Percentiles rank a stretch among this genome's conserved stretches.
These are phyloP conservation scores for Leptogaster cylindrica DNA, from an alignment of 2,888 invertebrate genomes.

Conservation along the genomic window DNA sequence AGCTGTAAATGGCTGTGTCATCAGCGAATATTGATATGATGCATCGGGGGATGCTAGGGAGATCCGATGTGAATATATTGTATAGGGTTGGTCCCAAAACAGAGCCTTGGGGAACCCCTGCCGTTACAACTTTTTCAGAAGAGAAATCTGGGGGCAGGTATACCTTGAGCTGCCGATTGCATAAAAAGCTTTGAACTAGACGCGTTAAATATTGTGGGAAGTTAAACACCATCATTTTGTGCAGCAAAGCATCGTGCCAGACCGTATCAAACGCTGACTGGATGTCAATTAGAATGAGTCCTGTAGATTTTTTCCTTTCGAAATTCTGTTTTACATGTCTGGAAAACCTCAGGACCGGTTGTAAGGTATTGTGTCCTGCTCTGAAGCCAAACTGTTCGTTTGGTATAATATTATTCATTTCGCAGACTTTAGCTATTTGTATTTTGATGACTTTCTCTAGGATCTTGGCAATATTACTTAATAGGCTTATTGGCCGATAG, in stretches of 20 bases:
- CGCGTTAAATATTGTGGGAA: no score
- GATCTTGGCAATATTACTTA: not conserved
- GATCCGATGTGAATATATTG: no score
- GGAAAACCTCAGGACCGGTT: not conserved
- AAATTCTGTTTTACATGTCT: not conserved
- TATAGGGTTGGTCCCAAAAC: no score
- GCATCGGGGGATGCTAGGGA: no score
- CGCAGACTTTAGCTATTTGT: not conserved
- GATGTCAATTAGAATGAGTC: not conserved
- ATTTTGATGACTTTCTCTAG: not conserved
- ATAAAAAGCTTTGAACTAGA: no score
- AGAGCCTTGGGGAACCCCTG: no score
- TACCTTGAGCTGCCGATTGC: no score
- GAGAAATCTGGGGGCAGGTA: no score
- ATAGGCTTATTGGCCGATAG: not conserved
- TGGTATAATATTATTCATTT: not conserved
- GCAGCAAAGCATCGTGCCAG: not conserved
- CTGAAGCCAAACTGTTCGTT: constrained; percentile 3
- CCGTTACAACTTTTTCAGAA: no score
- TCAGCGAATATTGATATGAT: no score
- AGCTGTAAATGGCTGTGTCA: no score
- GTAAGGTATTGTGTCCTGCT: not conserved
- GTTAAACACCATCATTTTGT: not conserved
- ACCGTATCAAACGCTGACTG: not conserved
- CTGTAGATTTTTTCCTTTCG: not conserved